Evolutionary conservation across 1,140 invertebrate species (phyloP).

Genomic region (Augochlora pura): DNA sequence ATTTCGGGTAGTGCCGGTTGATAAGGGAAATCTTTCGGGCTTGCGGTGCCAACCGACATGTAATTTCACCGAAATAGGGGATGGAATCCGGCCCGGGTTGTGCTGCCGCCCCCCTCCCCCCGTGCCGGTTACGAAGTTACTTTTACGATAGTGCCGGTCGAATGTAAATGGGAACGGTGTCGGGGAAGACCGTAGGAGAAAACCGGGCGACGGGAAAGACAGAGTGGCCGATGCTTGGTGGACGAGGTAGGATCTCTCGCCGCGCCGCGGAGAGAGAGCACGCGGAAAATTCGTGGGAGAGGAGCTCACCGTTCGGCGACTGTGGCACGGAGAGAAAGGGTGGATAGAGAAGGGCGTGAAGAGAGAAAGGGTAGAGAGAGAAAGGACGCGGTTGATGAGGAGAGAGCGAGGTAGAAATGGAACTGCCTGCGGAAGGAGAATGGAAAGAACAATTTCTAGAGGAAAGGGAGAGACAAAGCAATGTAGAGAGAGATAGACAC

Average conservation of each 20-base stretch:
- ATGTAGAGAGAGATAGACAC: neutral
- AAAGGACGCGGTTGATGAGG: too few species aligned
- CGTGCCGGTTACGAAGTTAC: constrained; percentile 72
- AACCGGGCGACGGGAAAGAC: constrained; percentile 36
- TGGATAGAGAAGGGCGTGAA: too few species aligned
- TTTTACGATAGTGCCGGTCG: constrained; percentile 72
- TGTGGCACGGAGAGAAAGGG: too few species aligned
- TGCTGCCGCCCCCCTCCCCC: too few species aligned
- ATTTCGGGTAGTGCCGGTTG: constrained; percentile 47
- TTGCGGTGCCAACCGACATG: constrained; percentile 58
- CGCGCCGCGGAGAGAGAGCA: constrained; percentile 38
- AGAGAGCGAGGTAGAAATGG: too few species aligned
- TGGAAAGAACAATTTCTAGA: too few species aligned
- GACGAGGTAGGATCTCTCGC: too few species aligned
- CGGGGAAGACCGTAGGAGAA: constrained; percentile 31
- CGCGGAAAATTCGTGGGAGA: constrained; percentile 10
- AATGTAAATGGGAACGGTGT: constrained; percentile 72
- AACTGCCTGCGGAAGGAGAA: too few species aligned
- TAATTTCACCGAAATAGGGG: constrained; percentile 67
- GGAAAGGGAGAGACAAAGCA: neutral
- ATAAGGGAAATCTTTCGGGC: constrained; percentile 65
- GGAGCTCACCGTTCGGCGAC: neutral
- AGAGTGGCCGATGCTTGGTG: constrained; percentile 34
- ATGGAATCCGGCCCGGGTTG: constrained; percentile 61
- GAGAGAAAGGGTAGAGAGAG: too few species aligned